phyloP scores from a whole-genome alignment of 2,113 vertebrate genomes.

The Baryphthengus martii region DNA sequence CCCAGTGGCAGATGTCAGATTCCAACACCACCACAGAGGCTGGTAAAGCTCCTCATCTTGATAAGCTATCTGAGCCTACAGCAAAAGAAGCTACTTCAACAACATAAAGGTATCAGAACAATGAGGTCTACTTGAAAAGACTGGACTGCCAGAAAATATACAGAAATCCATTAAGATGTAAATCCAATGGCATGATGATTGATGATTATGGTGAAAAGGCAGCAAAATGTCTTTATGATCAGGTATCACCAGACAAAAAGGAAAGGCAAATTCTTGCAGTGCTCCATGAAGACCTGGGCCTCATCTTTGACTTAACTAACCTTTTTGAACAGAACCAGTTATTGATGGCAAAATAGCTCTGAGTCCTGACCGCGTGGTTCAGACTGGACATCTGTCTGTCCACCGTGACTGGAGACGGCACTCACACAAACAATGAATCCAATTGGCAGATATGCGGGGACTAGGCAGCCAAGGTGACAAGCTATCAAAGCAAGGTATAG shows the following conservation, averaged over 20 bases:
- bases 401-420: background rate
- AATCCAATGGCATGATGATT: background rate
- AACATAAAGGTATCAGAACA: background rate
- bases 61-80: background rate
- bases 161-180: background rate
- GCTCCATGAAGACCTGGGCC: background rate
- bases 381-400: background rate
- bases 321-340: background rate
- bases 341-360: background rate
- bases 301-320: background rate
- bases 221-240: background rate
- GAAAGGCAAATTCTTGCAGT: background rate
- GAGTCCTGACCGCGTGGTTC: rapidly evolving
- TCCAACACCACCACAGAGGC: background rate
- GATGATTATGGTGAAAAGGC: background rate
- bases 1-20: background rate
- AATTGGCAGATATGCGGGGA: background rate
- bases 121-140: background rate
- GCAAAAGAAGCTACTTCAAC: background rate
- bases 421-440: background rate
- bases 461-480: background rate
- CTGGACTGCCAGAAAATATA: background rate
- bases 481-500: background rate
- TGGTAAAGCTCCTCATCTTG: background rate
- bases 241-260: background rate